These are phyloP conservation scores for Aeoliscus strigatus DNA, from an alignment of 2,797 vertebrate species.

Conservation along the genomic window DNA sequence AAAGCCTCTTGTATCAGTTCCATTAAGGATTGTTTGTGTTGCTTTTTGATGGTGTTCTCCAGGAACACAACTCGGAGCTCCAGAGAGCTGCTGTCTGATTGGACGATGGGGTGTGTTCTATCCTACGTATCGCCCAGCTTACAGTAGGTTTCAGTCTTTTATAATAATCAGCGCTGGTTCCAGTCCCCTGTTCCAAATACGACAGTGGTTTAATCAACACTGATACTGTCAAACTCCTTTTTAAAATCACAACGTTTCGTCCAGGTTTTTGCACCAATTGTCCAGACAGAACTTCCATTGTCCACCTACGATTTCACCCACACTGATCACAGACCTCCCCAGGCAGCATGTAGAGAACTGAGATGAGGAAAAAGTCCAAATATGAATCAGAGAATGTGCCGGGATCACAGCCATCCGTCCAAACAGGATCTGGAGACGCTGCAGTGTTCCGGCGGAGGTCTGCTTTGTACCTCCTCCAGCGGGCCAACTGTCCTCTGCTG, in stretches of 20 bases:
- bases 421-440: slow-evolving; percentile 47
- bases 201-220: too few relatives aligned
- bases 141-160: too few relatives aligned
- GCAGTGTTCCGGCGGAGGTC: slow-evolving; percentile 43
- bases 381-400: slow-evolving; percentile 27
- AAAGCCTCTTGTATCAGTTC: slow-evolving; percentile 82
- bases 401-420: slow-evolving; percentile 30
- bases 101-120: too few relatives aligned
- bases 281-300: too few relatives aligned
- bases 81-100: slow-evolving; percentile 29
- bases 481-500: slow-evolving; percentile 79
- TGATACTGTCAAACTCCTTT: too few relatives aligned
- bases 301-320: too few relatives aligned
- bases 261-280: too few relatives aligned
- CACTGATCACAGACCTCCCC: too few relatives aligned
- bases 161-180: too few relatives aligned
- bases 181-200: too few relatives aligned
- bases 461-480: slow-evolving; percentile 56
- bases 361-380: slow-evolving; percentile 30
- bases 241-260: too few relatives aligned
- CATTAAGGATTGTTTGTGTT: slow-evolving; percentile 81
- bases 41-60: slow-evolving; percentile 56
- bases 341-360: slow-evolving; percentile 17
- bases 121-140: too few relatives aligned
- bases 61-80: slow-evolving; percentile 53